Base-by-base conservation (phyloP, 1,140 invertebrate genomes). In the Brachystomella parvula region DNA sequence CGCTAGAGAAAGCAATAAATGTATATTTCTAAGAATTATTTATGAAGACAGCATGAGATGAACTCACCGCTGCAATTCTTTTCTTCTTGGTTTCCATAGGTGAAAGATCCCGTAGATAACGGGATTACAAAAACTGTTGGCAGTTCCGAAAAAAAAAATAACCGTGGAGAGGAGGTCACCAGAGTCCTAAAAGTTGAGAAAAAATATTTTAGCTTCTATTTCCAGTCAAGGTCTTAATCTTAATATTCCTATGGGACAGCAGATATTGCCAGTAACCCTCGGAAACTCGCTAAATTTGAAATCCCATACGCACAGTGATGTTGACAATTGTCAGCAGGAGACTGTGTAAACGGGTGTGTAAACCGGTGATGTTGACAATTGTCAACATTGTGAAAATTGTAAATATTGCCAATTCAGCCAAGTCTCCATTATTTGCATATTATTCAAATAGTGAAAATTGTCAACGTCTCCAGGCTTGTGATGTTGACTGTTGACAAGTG, bases 31-130 rank as follows among this genome's bases (percentile, higher is more conserved):
- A 39, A 64, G 61, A 66, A 30, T n/a, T 61, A 63, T 39, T 63
- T 49, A 66, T 32, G 58, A 29, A 29, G 17, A 60, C 9, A 44
- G 9, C 39, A 44, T 44, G 9, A 44, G 39, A 44, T 24, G 39
- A 33, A 24, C 29, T 28, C 64, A 72, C 71, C 71, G 57, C 62
- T 68, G 64, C 29, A 72, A 59, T 35, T 70, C 71, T 30, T 72
- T 78, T 56, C 68, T 61, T 31, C 70, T 71, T 12, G 81, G 79
- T 53, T 71, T 68, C 79, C 86, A 87, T 44, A 89, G 78, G 76
- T 92, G 89, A 78, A 93, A 92, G 12, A 89, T 89, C 56, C 90
- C 90, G 69, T 93, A 92, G 71, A 93, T 92, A 19, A 92, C 77
- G 1, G 90, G 90, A 80, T 93, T 93, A 49, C 92, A 83, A 71